phyloP scores from a whole-genome alignment of 1,140 invertebrate species.

The Heterodera schachtii region DNA sequence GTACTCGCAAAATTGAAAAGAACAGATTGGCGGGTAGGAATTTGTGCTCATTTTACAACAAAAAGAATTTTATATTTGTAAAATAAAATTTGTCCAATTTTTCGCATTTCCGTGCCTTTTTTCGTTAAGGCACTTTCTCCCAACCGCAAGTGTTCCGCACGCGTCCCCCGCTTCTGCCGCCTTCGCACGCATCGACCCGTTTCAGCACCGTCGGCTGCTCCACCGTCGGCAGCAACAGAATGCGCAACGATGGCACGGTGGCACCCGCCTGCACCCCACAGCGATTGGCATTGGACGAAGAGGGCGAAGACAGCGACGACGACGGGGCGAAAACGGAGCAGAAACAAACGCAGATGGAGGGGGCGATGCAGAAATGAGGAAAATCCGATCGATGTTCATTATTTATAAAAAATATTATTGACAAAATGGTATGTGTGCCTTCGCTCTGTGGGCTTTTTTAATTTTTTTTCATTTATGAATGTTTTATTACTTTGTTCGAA shows the following conservation, averaged over 20 bases:
- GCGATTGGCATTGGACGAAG: background rate
- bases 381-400: too few species aligned
- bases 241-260: background rate
- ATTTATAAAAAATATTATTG: too few species aligned
- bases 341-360: background rate
- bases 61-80: too few species aligned
- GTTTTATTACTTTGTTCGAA: too few species aligned
- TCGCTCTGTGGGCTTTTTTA: too few species aligned
- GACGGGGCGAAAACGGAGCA: background rate
- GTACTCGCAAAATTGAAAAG: conserved; percentile 19
- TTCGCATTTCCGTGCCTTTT: too few species aligned
- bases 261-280: background rate
- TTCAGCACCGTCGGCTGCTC: background rate
- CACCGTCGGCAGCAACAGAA: background rate
- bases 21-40: conserved; percentile 15
- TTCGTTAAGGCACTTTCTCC: background rate
- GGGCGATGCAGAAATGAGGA: too few species aligned
- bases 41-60: background rate
- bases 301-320: too few species aligned
- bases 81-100: background rate
- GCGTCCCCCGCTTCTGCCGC: background rate
- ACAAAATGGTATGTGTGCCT: too few species aligned
- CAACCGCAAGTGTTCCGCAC: background rate
- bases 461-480: too few species aligned
- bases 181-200: background rate